Base-by-base conservation (phyloP, 2,797 vertebrate genomes). In the Chlorospingus flavigularis region DNA sequence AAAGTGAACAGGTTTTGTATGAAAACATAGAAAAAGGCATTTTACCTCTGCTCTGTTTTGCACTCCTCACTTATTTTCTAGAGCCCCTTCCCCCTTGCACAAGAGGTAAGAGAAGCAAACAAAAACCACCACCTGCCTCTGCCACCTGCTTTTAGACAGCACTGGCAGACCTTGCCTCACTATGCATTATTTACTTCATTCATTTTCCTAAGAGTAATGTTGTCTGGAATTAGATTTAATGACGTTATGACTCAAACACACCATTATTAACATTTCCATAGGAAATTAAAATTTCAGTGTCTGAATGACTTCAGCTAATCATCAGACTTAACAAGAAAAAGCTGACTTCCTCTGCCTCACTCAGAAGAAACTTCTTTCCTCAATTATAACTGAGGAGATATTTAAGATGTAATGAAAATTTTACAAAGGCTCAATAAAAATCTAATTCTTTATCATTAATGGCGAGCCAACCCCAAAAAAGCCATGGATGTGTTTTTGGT, bases 281-380 rank as follows among this genome's bases (percentile, higher is more conserved):
- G 90, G 91, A 96, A 96, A 97, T 95, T 94, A 96, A 95, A 96
- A 96, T 92, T 95, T 92, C 91, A 92, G 15, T 68, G 94, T 96
- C 86, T 90, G 71, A 90, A 93, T 92, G 87, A 91, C 86, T 95
- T 94, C 78, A 94, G 71, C 80, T 92, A 73, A 88, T 88, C 84
- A 63, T 75, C 57, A 71, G 63, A 94, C 63, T 65, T 80, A 45
- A 33, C 33, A 80, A 95, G 67, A 65, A 50, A 85, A 54, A 79
- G 39, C 5, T 1, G 8, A 94, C 86, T 91, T 95, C 65, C 84
- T 91, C 57, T n/a, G 48, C 39, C 39, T 43, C 73, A 66, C 68
- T 87, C 74, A 47, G n/a, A 92, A 84, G 31, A 88, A 90, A 74
- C 40, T 35, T 83, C 76, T 58, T 86, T 62, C 48, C 51, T 79